Evolutionary conservation across 1,140 invertebrate species (phyloP).

Genomic region (Caenorhabditis latens): DNA sequence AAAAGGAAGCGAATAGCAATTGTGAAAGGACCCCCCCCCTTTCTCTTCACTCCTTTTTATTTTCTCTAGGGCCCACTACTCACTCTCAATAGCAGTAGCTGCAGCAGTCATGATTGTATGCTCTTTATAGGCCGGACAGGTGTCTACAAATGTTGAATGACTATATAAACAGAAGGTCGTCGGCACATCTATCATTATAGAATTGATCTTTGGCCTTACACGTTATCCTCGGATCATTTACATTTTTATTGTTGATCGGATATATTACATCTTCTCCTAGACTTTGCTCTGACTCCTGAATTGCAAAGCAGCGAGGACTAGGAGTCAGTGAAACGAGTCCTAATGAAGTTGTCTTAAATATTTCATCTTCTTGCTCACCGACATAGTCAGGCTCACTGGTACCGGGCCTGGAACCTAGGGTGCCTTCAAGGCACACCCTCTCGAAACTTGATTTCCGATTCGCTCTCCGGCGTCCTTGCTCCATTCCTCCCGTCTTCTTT

Average conservation of each 20-base stretch:
- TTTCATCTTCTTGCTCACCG: slow-evolving; percentile 23
- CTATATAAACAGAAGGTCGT: slow-evolving; percentile 37
- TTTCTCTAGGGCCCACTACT: slow-evolving; percentile 27
- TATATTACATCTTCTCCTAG: not conserved
- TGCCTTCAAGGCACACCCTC: slow-evolving; percentile 18
- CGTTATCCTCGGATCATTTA: not conserved
- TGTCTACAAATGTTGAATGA: slow-evolving; percentile 49
- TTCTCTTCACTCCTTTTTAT: not conserved
- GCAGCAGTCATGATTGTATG: slow-evolving; percentile 14
- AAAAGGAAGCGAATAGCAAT: slow-evolving; percentile 53
- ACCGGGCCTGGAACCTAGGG: slow-evolving; percentile 14
- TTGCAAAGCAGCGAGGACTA: not conserved
- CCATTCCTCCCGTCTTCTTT: not conserved
- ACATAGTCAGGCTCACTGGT: not conserved
- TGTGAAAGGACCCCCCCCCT: not conserved
- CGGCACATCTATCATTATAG: slow-evolving; percentile 4
- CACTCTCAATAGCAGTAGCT: not conserved
- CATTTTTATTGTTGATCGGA: not conserved
- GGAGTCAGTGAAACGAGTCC: slow-evolving; percentile 36
- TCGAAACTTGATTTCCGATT: slow-evolving; percentile 34
- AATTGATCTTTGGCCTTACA: not conserved
- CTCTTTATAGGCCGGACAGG: slow-evolving; percentile 33
- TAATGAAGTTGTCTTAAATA: slow-evolving; percentile 54
- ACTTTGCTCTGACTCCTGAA: not conserved
- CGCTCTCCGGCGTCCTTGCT: not conserved